phyloP scores from a whole-genome alignment of 2,797 vertebrate genomes.

The Dendrocincla tyrannina region DNA sequence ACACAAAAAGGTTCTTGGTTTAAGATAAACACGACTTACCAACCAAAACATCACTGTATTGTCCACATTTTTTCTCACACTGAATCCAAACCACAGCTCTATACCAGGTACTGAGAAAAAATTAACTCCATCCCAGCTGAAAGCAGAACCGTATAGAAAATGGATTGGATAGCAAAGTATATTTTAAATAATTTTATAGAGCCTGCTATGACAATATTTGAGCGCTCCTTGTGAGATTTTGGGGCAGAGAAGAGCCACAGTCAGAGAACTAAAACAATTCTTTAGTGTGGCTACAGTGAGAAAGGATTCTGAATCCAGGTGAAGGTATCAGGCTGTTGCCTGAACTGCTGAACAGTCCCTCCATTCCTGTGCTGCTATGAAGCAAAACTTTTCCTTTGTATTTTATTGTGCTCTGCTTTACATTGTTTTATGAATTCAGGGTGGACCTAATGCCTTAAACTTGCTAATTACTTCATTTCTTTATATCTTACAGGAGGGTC shows the following conservation, averaged over 20 bases:
- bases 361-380: not conserved
- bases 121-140: not conserved
- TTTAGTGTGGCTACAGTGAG: not conserved
- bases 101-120: not conserved
- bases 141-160: not conserved
- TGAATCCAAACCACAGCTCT: not conserved
- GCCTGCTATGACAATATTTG: not conserved
- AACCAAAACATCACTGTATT: not conserved
- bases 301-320: not conserved
- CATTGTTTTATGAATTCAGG: not conserved
- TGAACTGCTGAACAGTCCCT: not conserved
- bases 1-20: not conserved
- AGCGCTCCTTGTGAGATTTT: not conserved
- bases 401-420: not conserved
- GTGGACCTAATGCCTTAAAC: not conserved
- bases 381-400: not conserved
- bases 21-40: not conserved
- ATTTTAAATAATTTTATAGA: not conserved
- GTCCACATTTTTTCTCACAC: not conserved
- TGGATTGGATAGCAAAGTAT: not conserved
- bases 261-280: not conserved
- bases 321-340: not conserved
- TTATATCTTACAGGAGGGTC: conserved; percentile 69
- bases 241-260: not conserved
- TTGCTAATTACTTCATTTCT: not conserved